Evolutionary conservation across 2,113 vertebrate genomes (phyloP).

Genomic region (Microtus richardsoni): DNA sequence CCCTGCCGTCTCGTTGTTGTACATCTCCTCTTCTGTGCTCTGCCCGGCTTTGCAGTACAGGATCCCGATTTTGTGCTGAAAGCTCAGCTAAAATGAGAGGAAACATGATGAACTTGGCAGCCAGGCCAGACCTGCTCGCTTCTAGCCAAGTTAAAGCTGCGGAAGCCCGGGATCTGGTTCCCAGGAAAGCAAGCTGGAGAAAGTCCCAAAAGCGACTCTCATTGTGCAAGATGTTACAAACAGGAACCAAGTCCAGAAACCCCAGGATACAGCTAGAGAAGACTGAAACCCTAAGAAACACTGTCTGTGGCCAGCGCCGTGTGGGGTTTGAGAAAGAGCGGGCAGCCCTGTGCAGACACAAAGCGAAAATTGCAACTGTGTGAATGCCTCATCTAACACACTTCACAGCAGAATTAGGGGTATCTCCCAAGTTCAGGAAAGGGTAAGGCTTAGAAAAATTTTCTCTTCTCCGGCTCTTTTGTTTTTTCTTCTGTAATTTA

Average conservation of each 20-base stretch:
- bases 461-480: neutral
- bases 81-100: constrained; percentile 93
- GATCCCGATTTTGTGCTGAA: constrained; percentile 98
- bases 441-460: neutral
- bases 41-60: constrained; percentile 98
- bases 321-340: neutral
- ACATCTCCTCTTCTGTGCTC: constrained; percentile 99
- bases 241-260: neutral
- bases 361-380: neutral
- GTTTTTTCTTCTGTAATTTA: neutral
- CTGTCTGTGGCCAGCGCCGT: accelerated
- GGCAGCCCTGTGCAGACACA: neutral
- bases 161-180: neutral
- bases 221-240: neutral
- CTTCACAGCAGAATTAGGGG: accelerated
- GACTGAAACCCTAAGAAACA: neutral
- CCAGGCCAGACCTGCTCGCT: neutral
- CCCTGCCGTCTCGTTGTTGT: constrained; percentile 96
- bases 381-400: neutral
- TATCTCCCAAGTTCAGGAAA: neutral
- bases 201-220: neutral
- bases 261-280: neutral
- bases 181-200: constrained; percentile 19
- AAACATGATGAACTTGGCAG: constrained; percentile 30
- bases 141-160: neutral